Evolutionary conservation across 2,888 invertebrate genomes (phyloP), one percentile per base, ranked within the genome.

Genomic region (Caenorhabditis doughertyi): DNA sequence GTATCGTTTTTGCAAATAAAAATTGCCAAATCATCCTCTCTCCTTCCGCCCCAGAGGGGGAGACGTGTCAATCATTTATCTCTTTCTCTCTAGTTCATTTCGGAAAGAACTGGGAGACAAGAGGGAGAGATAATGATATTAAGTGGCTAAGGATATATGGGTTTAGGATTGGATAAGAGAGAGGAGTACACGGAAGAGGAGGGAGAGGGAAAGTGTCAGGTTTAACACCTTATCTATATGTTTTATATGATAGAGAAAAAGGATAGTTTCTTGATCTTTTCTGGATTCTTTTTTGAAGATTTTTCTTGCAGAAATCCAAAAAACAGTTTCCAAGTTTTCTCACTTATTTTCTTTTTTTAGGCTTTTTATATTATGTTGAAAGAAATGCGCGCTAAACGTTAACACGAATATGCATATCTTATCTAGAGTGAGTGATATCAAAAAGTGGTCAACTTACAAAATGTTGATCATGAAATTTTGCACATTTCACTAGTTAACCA

Each of bases 201-300:
- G 18, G 51, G 35, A 39, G 9, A 39, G 70, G 32, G 18, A 35
- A 72, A 42, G 72, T 62, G 72, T 62, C 51, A 39, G 62, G 60
- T 62, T 72, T 51, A 62, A 72, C 72, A 62, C 62, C 72, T 51
- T 42, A 39, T 62, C 58, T 29, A 18, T 42, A 35, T 35, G 35
- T 7, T 35, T 5, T 35, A 35, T 35, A 9, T 35, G 35, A 7
- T 9, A 35, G 5, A 35, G 5, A 35, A 35, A 9, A n/a, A n/a
- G n/a, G n/a, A n/a, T n/a, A n/a, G 13, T 47, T 47, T 47, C 18
- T 47, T 47, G n/a, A 18, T n/a, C 18, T 47, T 65, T 51, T 35
- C n/a, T 64, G 47, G 32, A 18, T n/a, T 32, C n/a, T 62, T 64
- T 47, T 13, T 32, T 16, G n/a, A 29, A 13, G 11, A n/a, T 51